A percentile compares a stretch with the other conserved stretches of the same genome.
Evolutionary conservation across 2,888 invertebrate genomes (phyloP).

Genomic region (Aelia acuminata): DNA sequence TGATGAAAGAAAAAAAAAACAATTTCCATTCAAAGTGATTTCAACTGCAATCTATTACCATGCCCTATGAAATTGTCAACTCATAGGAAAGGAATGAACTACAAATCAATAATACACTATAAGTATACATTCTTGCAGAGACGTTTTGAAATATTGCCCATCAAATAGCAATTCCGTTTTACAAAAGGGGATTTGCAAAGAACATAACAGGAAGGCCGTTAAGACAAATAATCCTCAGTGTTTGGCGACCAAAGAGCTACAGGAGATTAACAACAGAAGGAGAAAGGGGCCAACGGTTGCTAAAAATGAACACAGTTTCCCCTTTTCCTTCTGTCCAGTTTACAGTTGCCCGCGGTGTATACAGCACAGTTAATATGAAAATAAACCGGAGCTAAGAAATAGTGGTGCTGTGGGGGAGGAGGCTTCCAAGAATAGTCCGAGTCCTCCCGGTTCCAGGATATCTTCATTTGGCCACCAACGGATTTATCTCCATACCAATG

Average conservation of each 20-base stretch:
- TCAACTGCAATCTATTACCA: background rate
- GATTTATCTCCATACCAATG: background rate
- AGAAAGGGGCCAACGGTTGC: conserved; percentile 18
- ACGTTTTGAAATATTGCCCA: background rate
- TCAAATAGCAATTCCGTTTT: background rate
- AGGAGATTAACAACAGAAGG: conserved; percentile 5
- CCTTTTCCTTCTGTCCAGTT: conserved; percentile 39
- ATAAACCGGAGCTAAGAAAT: background rate
- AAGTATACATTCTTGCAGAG: background rate
- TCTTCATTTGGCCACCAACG: background rate
- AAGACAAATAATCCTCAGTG: background rate
- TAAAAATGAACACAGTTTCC: conserved; percentile 44
- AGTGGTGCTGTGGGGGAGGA: background rate
- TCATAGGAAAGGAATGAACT: background rate
- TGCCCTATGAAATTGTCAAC: background rate
- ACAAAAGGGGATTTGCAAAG: background rate
- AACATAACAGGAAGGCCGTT: background rate
- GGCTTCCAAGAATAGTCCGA: background rate
- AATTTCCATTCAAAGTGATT: background rate
- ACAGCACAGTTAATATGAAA: conserved; percentile 41
- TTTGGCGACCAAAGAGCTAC: conserved; percentile 17
- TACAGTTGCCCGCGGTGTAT: conserved; percentile 38
- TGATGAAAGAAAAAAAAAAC: too few species aligned
- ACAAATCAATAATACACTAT: background rate
- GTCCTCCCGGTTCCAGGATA: background rate